Conservation (phyloP, 2,797 vertebrate species). For the Coracias cyanogaster region DNA sequence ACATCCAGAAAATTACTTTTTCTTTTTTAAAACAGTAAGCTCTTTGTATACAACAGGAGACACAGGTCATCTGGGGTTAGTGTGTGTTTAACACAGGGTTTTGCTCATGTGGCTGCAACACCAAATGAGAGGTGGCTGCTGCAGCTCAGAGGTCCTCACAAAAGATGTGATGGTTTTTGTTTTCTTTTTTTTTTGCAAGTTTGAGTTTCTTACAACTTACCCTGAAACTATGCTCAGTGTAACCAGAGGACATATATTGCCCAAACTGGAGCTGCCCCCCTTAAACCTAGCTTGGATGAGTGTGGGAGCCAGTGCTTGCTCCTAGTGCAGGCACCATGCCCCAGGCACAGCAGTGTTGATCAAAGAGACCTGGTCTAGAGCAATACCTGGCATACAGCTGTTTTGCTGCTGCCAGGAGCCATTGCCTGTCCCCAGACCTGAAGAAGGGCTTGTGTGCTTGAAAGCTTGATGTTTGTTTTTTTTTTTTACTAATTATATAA, state of each 20-base stretch:
- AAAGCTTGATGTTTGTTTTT: conserved; percentile 29
- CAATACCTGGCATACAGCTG: neutral
- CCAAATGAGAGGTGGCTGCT: neutral
- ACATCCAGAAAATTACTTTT: neutral
- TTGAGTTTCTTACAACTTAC: neutral
- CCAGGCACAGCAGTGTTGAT: neutral
- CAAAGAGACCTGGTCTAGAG: neutral
- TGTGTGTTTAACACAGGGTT: neutral
- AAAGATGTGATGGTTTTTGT: neutral
- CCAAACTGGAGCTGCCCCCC: neutral
- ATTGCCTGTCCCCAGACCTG: neutral
- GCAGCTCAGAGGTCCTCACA: neutral
- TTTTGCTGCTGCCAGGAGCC: conserved; percentile 3
- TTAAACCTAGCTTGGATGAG: neutral
- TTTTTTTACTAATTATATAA: conserved; percentile 55
- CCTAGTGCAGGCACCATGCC: neutral
- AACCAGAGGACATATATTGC: neutral
- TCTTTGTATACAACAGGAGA: neutral
- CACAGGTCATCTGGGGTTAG: neutral
- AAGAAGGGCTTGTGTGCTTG: neutral
- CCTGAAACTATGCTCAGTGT: neutral
- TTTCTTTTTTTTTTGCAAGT: too few relatives aligned
- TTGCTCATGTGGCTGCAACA: neutral
- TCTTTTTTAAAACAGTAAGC: neutral
- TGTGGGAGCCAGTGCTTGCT: neutral